Evolutionary conservation across 37 sponge, comb jelly and placozoan genomes (phyloP).

Genomic region (Cliona cf. orientalis): DNA sequence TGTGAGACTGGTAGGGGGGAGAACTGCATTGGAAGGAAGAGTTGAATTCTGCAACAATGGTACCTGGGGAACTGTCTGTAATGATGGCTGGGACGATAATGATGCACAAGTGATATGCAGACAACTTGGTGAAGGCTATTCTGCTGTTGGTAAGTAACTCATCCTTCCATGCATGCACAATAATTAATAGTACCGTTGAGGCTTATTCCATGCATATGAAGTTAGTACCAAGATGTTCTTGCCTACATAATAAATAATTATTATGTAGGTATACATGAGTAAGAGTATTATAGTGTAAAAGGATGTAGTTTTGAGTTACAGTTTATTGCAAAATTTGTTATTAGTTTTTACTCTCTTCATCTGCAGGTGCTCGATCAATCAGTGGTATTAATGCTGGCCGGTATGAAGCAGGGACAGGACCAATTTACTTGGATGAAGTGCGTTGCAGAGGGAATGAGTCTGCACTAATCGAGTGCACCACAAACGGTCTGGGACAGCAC

Average conservation of each 20-base stretch:
- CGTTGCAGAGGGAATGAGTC: conserved; percentile 37
- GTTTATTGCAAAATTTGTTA: too few species aligned
- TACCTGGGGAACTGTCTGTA: conserved; percentile 37
- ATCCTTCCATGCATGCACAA: too few species aligned
- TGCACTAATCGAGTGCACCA: conserved; percentile 5
- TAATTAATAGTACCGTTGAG: too few species aligned
- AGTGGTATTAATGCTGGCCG: too few species aligned
- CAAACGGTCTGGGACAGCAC: not conserved
- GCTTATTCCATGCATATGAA: too few species aligned
- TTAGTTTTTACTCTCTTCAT: too few species aligned
- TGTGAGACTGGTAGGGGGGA: conserved; percentile 20
- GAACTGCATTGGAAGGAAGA: conserved; percentile 5
- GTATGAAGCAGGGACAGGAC: not conserved
- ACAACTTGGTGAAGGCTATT: conserved; percentile 22
- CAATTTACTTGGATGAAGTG: conserved; percentile 31
- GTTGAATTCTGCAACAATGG: conserved; percentile 28
- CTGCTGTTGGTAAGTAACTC: not conserved
- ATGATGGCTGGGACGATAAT: conserved; percentile 22
- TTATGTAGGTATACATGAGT: too few species aligned
- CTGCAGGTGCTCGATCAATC: too few species aligned
- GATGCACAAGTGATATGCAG: conserved; percentile 42
- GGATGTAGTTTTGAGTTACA: too few species aligned
- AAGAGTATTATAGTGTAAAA: too few species aligned
- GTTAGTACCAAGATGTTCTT: too few species aligned
- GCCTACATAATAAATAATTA: too few species aligned